Conservation (phyloP, 2,797 vertebrate species). For the Poeciliopsis gracilis region DNA sequence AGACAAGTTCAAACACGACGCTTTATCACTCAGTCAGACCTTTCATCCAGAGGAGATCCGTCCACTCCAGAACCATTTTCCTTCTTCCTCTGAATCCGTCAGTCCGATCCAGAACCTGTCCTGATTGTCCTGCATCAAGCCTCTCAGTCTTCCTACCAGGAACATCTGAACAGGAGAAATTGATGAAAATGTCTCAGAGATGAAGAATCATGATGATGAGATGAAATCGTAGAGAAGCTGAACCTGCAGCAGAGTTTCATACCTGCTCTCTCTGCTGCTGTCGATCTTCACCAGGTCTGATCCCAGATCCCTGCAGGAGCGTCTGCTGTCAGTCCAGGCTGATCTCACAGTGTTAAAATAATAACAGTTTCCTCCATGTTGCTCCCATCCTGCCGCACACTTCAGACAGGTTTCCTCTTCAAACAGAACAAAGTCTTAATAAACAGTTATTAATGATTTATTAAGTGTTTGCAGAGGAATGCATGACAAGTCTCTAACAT, state of each 20-base stretch:
- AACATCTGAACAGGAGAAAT: slow-evolving; percentile 29
- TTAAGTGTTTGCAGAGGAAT: no score
- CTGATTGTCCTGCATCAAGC: rapidly evolving
- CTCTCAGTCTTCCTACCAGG: neutral
- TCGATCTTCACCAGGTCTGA: slow-evolving; percentile 63
- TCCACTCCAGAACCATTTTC: slow-evolving; percentile 60
- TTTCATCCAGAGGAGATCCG: neutral
- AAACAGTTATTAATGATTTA: no score
- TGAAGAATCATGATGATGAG: neutral
- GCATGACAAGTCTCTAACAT: no score
- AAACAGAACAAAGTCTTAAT: no score
- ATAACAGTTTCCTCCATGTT: slow-evolving; percentile 36
- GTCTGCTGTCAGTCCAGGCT: neutral
- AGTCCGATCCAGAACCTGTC: slow-evolving; percentile 71
- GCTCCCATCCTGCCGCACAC: slow-evolving; percentile 33
- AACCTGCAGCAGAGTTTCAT: slow-evolving; percentile 17
- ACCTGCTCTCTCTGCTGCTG: slow-evolving; percentile 55
- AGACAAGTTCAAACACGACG: neutral
- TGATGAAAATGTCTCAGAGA: neutral
- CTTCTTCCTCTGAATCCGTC: slow-evolving; percentile 46
- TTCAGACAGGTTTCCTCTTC: no score
- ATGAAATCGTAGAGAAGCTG: neutral
- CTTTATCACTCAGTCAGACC: slow-evolving; percentile 27
- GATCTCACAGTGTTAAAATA: rapidly evolving
- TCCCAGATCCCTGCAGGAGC: rapidly evolving